phyloP scores from a whole-genome alignment of 2,888 invertebrate genomes.

The Drosophila villosipedis region DNA sequence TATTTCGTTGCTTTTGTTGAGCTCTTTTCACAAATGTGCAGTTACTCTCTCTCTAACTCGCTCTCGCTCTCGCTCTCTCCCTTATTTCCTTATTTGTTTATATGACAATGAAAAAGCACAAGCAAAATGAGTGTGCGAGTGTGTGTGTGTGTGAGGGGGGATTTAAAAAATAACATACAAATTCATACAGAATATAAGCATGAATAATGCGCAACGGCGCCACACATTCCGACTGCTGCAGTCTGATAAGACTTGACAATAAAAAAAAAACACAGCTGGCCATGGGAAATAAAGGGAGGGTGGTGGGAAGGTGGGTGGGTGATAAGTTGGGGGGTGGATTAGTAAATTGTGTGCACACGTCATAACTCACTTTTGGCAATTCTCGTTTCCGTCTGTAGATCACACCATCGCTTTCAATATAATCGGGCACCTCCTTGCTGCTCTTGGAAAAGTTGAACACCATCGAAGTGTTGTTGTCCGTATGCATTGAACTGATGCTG shows the following conservation, averaged over 20 bases:
- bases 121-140: slow-evolving; percentile 31
- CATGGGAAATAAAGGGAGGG: neutral
- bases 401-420: slow-evolving; percentile 95
- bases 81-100: slow-evolving; percentile 69
- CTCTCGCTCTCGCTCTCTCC: slow-evolving; percentile 14
- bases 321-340: neutral
- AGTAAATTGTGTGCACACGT: neutral
- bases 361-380: slow-evolving; percentile 89
- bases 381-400: slow-evolving; percentile 89
- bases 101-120: slow-evolving; percentile 42
- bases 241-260: slow-evolving; percentile 42
- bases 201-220: slow-evolving; percentile 69
- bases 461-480: slow-evolving; percentile 89
- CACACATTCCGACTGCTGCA: slow-evolving; percentile 40
- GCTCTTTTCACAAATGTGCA: slow-evolving; percentile 54
- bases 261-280: slow-evolving; percentile 35
- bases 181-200: slow-evolving; percentile 60
- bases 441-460: slow-evolving; percentile 93
- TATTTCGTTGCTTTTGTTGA: slow-evolving; percentile 50
- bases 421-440: slow-evolving; percentile 94
- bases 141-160: slow-evolving; percentile 10
- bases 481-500: slow-evolving; percentile 17
- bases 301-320: neutral
- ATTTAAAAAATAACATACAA: slow-evolving; percentile 61
- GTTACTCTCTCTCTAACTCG: neutral